phyloP scores from a whole-genome alignment of 2,888 invertebrate species.

The Diadegma fenestrale region DNA sequence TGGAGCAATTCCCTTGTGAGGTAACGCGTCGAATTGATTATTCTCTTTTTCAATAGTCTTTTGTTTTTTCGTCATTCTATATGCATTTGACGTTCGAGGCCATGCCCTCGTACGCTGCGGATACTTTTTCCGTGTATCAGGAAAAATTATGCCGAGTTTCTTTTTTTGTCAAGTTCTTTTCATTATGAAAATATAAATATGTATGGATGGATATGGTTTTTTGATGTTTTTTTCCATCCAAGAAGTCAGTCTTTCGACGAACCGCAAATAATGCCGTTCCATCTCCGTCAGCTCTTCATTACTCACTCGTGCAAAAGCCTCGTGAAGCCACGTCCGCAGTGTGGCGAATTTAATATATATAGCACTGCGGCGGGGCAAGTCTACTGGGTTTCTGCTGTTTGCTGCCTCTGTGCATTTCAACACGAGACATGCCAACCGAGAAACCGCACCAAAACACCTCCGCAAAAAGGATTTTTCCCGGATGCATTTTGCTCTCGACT shows the following conservation, averaged over 20 bases:
- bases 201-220: too few relatives aligned
- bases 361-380: conserved; percentile 58
- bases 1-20: neutral
- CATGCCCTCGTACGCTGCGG: neutral
- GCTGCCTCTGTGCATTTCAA: conserved; percentile 58
- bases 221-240: neutral
- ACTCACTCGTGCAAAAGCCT: conserved; percentile 70
- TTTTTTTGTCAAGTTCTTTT: neutral
- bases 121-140: neutral
- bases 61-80: neutral
- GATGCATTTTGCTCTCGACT: conserved; percentile 61
- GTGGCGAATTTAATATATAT: conserved; percentile 48
- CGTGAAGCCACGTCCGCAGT: conserved; percentile 10
- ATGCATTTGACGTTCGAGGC: conserved; percentile 8
- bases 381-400: conserved; percentile 51
- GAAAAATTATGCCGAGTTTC: neutral
- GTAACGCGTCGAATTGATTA: conserved; percentile 23
- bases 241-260: conserved; percentile 51
- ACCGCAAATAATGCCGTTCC: conserved; percentile 76
- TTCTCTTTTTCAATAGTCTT: neutral
- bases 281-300: conserved; percentile 77
- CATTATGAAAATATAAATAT: neutral
- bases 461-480: conserved; percentile 71
- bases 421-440: conserved; percentile 56
- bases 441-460: conserved; percentile 63